Conservation (phyloP, 2,113 vertebrate species). For the Tychaedon coryphoeus region DNA sequence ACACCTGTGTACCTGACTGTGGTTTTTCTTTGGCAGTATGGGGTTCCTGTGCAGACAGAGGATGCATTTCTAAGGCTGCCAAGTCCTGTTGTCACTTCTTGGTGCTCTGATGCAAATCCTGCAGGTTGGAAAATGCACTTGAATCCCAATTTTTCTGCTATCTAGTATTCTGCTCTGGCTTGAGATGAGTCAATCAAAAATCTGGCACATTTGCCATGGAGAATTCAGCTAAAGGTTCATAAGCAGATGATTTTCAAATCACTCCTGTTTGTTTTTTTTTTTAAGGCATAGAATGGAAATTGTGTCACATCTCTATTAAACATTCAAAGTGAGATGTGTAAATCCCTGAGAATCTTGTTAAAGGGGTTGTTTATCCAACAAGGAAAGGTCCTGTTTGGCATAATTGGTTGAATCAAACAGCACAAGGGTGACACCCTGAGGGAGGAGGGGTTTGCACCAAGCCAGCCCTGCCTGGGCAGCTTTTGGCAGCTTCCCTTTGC, state of each 20-base stretch:
- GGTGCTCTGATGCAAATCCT: slow-evolving; percentile 85
- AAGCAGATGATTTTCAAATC: neutral
- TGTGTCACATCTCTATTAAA: neutral
- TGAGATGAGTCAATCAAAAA: neutral
- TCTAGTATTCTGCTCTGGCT: neutral
- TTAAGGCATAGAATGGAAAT: neutral
- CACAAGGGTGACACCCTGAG: neutral
- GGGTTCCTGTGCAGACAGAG: slow-evolving; percentile 71
- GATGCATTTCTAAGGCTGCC: slow-evolving; percentile 79
- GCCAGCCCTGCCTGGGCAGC: neutral
- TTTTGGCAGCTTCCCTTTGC: neutral
- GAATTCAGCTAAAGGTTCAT: neutral
- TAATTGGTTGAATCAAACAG: neutral
- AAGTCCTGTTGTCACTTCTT: slow-evolving; percentile 72
- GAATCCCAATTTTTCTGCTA: neutral
- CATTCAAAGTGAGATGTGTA: neutral
- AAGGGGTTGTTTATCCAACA: neutral
- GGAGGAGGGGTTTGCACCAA: neutral
- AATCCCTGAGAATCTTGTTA: neutral
- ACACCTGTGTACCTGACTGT: neutral
- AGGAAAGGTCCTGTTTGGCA: neutral
- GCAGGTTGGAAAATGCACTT: slow-evolving; percentile 75
- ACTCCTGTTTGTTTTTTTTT: neutral
- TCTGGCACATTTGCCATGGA: neutral
- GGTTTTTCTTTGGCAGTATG: slow-evolving; percentile 77